Evolutionary conservation across 2,888 invertebrate species (phyloP).

Genomic region (Leucania comma): DNA sequence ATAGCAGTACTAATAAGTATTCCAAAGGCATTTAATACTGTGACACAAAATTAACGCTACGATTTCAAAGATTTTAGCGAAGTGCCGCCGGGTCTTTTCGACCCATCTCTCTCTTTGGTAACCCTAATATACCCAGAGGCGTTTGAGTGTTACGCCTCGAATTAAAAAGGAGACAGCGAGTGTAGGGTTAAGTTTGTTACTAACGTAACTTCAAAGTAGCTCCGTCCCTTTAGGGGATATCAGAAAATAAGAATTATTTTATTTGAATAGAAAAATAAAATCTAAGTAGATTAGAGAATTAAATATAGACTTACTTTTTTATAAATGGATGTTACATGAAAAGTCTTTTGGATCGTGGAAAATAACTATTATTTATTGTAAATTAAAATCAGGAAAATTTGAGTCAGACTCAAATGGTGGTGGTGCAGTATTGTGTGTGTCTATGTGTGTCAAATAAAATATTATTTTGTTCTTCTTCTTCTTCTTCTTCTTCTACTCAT

Average conservation of each 20-base stretch:
- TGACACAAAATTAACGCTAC: conserved; percentile 54
- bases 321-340: neutral
- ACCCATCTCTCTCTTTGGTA: conserved; percentile 40
- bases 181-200: conserved; percentile 47
- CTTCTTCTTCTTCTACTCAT: too few relatives aligned
- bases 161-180: conserved; percentile 52
- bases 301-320: neutral
- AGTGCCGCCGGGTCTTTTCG: conserved; percentile 44
- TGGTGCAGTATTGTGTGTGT: too few relatives aligned
- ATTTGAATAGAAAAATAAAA: neutral
- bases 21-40: conserved; percentile 46
- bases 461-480: too few relatives aligned
- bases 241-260: conserved; percentile 24
- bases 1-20: neutral
- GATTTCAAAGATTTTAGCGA: conserved; percentile 54
- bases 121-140: conserved; percentile 59
- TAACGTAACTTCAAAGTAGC: conserved; percentile 37
- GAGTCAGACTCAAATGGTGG: too few relatives aligned
- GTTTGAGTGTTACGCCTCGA: conserved; percentile 53
- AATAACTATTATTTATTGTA: neutral
- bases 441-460: too few relatives aligned
- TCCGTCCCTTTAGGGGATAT: neutral
- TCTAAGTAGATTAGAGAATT: neutral
- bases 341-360: neutral
- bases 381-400: neutral